A percentile compares a stretch with the other conserved stretches of the same genome.
Evolutionary conservation across 2,888 invertebrate species (phyloP).

Genomic region (Dolichopus griseipennis): DNA sequence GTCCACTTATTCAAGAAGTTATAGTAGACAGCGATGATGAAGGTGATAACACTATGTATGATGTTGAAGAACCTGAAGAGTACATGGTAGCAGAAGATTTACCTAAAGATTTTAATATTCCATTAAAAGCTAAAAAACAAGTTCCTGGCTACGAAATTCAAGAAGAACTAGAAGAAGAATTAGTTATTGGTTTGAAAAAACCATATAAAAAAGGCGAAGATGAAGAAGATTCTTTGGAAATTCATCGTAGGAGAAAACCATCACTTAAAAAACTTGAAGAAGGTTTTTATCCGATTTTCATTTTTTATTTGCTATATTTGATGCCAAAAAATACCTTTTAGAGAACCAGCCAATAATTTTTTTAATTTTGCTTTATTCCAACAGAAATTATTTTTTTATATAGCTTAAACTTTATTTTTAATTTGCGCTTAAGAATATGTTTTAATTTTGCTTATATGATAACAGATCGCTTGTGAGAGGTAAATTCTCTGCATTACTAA

Average conservation of each 20-base stretch:
- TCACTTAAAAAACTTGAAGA: conserved; percentile 52
- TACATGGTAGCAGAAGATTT: conserved; percentile 50
- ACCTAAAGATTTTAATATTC: conserved; percentile 43
- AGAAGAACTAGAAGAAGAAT: conserved; percentile 50
- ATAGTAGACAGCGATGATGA: conserved; percentile 50
- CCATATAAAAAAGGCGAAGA: conserved; percentile 45
- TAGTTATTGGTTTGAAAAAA: conserved; percentile 47
- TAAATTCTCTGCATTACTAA: conserved; percentile 24
- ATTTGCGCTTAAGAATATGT: background rate
- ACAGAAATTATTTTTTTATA: background rate
- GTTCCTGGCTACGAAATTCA: conserved; percentile 49
- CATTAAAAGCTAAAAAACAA: conserved; percentile 44
- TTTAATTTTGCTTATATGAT: conserved; percentile 40
- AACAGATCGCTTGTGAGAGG: conserved; percentile 40
- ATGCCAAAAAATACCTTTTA: conserved; percentile 8
- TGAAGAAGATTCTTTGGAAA: conserved; percentile 58
- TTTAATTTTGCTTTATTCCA: conserved; percentile 6
- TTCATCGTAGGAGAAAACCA: conserved; percentile 62
- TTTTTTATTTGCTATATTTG: conserved; percentile 7
- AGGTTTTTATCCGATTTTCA: conserved; percentile 28
- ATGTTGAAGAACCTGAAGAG: conserved; percentile 45
- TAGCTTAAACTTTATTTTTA: background rate
- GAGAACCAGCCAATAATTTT: background rate
- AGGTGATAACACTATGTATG: conserved; percentile 48
- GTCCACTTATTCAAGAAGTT: conserved; percentile 53